phyloP scores from a whole-genome alignment of 2,113 vertebrate genomes.

The Hyaena hyaena region DNA sequence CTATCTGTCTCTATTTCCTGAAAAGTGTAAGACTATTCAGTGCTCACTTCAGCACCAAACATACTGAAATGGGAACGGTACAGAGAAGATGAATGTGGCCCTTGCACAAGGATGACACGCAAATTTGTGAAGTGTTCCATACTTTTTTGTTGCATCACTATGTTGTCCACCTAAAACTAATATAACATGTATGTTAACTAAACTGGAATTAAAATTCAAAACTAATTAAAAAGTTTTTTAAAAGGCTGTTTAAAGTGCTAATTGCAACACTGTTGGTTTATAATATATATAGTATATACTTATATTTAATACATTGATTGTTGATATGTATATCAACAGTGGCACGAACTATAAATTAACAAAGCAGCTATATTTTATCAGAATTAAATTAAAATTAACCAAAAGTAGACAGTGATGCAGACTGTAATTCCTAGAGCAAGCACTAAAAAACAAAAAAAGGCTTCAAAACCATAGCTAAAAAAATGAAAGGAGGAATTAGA shows the following conservation, averaged over 20 bases:
- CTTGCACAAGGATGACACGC: neutral
- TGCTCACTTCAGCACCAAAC: neutral
- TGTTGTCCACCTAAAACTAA: neutral
- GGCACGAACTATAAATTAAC: neutral
- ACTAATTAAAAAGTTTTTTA: neutral
- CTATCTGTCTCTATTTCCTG: neutral
- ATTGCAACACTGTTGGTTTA: neutral
- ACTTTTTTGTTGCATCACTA: neutral
- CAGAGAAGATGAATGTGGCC: neutral
- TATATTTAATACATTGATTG: neutral
- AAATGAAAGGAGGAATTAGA: neutral
- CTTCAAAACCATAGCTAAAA: neutral
- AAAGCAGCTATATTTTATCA: neutral
- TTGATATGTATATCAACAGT: neutral
- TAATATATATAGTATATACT: neutral
- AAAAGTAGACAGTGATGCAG: neutral
- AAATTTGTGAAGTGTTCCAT: neutral
- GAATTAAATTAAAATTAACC: neutral
- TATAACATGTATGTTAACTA: neutral
- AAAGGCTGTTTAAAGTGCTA: neutral
- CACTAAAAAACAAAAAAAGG: neutral
- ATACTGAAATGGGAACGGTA: neutral
- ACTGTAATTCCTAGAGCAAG: neutral
- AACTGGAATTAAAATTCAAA: neutral
- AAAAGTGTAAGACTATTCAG: neutral